phyloP scores from a whole-genome alignment of 2,797 vertebrate genomes.

The Martes flavigula region DNA sequence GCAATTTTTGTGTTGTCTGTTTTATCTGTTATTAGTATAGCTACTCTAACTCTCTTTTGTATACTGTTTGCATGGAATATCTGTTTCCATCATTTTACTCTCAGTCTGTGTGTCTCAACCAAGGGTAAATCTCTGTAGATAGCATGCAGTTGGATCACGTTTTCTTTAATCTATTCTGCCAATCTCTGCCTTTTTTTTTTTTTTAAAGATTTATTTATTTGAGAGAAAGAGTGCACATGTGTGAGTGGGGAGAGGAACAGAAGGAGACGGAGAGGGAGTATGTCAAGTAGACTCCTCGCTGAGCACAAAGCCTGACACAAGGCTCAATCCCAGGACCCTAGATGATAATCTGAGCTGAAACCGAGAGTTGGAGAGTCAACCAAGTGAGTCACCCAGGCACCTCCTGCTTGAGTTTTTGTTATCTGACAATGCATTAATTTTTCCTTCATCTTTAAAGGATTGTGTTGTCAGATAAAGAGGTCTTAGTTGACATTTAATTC shows the following conservation, averaged over 20 bases:
- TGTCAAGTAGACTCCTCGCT: not conserved
- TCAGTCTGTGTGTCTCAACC: not conserved
- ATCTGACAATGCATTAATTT: not conserved
- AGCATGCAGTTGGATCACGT: not conserved
- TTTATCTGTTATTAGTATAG: not conserved
- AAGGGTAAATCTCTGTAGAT: not conserved
- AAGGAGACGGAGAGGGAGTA: not conserved
- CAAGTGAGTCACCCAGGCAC: not conserved
- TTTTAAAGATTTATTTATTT: not conserved
- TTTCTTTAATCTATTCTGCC: not conserved
- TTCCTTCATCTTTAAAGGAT: not conserved
- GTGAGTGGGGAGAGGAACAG: not conserved
- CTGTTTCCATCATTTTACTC: not conserved
- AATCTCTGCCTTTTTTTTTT: not conserved
- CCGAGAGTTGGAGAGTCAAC: not conserved
- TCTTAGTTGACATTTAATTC: not conserved
- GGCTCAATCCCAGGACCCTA: not conserved
- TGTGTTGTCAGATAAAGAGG: not conserved
- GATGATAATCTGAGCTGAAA: not conserved
- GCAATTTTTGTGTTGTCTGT: not conserved
- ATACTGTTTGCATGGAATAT: not conserved
- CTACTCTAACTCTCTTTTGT: not conserved
- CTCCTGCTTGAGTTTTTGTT: not conserved
- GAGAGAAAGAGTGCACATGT: not conserved
- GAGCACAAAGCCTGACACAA: not conserved